A percentile compares a stretch with the other conserved stretches of the same genome.
phyloP scores from a whole-genome alignment of 2,888 invertebrate genomes.

The Chrysodeixis includens region DNA sequence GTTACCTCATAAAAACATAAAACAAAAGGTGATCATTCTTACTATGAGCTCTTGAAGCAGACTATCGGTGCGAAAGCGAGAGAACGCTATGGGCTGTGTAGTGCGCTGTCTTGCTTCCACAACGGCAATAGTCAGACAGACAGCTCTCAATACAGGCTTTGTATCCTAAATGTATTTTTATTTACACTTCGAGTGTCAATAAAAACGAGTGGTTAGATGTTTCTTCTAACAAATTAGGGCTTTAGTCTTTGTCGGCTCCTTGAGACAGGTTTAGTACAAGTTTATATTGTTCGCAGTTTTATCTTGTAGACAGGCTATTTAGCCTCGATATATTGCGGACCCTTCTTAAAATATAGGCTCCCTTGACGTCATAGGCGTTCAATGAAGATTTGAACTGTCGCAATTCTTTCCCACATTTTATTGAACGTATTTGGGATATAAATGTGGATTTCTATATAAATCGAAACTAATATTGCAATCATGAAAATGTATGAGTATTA shows the following conservation, averaged over 20 bases:
- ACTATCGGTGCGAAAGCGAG: too few species aligned
- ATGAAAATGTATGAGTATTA: background rate
- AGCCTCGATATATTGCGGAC: background rate
- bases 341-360: background rate
- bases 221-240: slow-evolving; percentile 8
- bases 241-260: background rate
- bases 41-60: too few species aligned
- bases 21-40: slow-evolving; percentile 17
- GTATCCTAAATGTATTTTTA: slow-evolving; percentile 24
- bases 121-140: too few species aligned
- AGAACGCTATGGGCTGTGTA: too few species aligned
- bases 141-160: background rate
- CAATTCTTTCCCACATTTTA: background rate
- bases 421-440: background rate
- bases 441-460: background rate
- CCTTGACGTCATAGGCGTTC: background rate
- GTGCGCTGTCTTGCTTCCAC: too few species aligned
- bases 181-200: slow-evolving; percentile 19
- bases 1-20: slow-evolving; percentile 1
- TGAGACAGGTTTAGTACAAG: background rate
- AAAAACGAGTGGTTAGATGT: slow-evolving; percentile 34
- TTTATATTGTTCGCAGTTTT: slow-evolving; percentile 9
- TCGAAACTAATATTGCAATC: background rate
- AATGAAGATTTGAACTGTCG: background rate
- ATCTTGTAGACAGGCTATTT: background rate